These are phyloP conservation scores for Spodoptera exigua DNA, from an alignment of 2,888 invertebrate species.

Conservation along the genomic window DNA sequence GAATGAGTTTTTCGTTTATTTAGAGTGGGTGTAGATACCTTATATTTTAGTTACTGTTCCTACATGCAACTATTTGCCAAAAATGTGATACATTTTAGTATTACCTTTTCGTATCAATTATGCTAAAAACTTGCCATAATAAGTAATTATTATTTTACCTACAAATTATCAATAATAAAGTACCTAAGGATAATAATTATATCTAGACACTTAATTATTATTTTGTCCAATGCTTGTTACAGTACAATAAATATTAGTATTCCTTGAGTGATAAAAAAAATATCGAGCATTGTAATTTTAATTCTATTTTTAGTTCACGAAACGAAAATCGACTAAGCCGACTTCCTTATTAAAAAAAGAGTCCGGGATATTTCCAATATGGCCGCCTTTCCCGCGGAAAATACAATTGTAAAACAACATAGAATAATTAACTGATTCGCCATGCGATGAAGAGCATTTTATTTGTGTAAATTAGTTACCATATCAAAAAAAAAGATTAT, in stretches of 20 bases:
- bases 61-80: conserved; percentile 60
- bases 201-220: conserved; percentile 2
- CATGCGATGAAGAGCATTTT: conserved; percentile 73
- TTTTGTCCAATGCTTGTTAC: conserved; percentile 37
- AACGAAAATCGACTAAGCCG: conserved; percentile 83
- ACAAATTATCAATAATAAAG: conserved; percentile 45
- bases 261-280: conserved; percentile 69
- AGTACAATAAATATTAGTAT: conserved; percentile 55
- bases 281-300: conserved; percentile 82
- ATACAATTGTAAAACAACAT: conserved; percentile 25
- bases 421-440: conserved; percentile 75
- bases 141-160: conserved; percentile 38
- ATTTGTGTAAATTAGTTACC: conserved; percentile 62
- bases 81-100: conserved; percentile 59
- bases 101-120: conserved; percentile 36
- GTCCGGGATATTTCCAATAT: conserved; percentile 14
- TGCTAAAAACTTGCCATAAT: conserved; percentile 56
- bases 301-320: conserved; percentile 67
- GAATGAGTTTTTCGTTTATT: conserved; percentile 42
- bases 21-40: conserved; percentile 41
- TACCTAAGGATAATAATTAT: conserved; percentile 45
- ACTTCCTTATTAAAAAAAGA: conserved; percentile 74
- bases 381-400: conserved; percentile 28
- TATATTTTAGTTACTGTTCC: conserved; percentile 63
- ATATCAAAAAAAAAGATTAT: conserved; percentile 20